phyloP scores from a whole-genome alignment of 2,888 invertebrate genomes.

The Sceliomorpha sp. region DNA sequence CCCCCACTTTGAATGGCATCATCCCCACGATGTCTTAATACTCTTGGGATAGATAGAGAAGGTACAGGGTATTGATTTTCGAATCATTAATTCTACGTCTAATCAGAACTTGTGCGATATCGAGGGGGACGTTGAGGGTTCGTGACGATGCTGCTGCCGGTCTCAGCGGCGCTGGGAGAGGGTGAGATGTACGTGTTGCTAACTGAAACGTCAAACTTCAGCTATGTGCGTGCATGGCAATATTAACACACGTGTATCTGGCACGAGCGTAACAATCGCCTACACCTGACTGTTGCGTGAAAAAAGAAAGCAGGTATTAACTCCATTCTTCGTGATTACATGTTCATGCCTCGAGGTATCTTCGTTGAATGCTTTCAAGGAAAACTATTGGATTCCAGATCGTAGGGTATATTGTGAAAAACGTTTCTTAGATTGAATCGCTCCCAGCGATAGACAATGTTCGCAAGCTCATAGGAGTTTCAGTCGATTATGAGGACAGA shows the following conservation, averaged over 20 bases:
- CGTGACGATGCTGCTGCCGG: conserved; percentile 51
- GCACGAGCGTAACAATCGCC: conserved; percentile 18
- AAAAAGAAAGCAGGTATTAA: not conserved
- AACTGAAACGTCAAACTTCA: conserved; percentile 67
- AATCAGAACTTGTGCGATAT: conserved; percentile 74
- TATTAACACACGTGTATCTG: conserved; percentile 48
- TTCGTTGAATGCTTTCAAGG: no score
- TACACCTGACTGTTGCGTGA: conserved; percentile 18
- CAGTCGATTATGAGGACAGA: conserved; percentile 62
- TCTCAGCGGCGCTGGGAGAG: conserved; percentile 42
- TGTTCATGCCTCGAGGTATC: no score
- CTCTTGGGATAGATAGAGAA: conserved; percentile 59
- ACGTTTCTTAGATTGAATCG: conserved; percentile 32
- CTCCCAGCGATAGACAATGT: no score
- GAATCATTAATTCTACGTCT: conserved; percentile 80
- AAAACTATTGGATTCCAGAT: no score
- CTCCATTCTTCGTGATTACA: not conserved
- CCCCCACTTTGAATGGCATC: conserved; percentile 48
- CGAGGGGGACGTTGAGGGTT: conserved; percentile 63
- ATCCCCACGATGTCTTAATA: conserved; percentile 71
- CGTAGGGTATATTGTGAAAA: no score
- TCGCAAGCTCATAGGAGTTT: conserved; percentile 58
- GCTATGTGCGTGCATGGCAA: conserved; percentile 45
- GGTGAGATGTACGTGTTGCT: conserved; percentile 60
- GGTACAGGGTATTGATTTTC: conserved; percentile 77